Evolutionary conservation across 2,797 vertebrate genomes (phyloP), one percentile per base, ranked within the genome.

Genomic region (Calcarius lapponicus): DNA sequence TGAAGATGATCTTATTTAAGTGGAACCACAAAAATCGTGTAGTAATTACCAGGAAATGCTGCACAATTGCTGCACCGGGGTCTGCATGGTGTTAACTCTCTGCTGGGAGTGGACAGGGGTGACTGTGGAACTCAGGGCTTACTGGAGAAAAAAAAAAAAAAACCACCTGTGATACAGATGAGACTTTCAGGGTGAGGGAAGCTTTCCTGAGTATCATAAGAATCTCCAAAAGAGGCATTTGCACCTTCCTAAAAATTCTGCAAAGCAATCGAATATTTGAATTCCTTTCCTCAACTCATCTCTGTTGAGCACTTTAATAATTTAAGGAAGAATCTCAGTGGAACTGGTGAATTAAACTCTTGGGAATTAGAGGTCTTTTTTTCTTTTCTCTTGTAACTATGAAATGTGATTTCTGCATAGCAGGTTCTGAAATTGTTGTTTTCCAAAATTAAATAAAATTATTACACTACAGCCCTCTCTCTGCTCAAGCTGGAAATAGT

Each of bases 381-480:
- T 72, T 8, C 69, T 64, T 36, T 72, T 5, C 2, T 60, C 31
- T 50, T 65, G 7, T 36, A 56, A 10, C 43, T 58, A 22, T 25
- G 24, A 86, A 78, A 66, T 13, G 4, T 34, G 20, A 32, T 53
- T 76, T 83, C 3, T 53, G 9, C 6, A 7, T 14, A 50, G 9
- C 7, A 66, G 15, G 28, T 60, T 81, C 40, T 43, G 34, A 94
- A 90, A 67, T 5, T 4, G 2, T 8, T 28, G 13, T 32, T 57
- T 80, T 40, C 25, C 60, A 67, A 54, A 88, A 51, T n/a, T 7
- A 64, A 64, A 56, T 54, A 38, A 9, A 61, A 70, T 72, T 47
- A 17, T 89, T 82, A 57, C 78, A 91, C 79, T 79, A 14, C 87
- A 86, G 90, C 42, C 71, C 75, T 36, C 10, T 90, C 38, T 58